phyloP scores from a whole-genome alignment of 2,797 vertebrate genomes.

The Crossoptilon crossoptilon region DNA sequence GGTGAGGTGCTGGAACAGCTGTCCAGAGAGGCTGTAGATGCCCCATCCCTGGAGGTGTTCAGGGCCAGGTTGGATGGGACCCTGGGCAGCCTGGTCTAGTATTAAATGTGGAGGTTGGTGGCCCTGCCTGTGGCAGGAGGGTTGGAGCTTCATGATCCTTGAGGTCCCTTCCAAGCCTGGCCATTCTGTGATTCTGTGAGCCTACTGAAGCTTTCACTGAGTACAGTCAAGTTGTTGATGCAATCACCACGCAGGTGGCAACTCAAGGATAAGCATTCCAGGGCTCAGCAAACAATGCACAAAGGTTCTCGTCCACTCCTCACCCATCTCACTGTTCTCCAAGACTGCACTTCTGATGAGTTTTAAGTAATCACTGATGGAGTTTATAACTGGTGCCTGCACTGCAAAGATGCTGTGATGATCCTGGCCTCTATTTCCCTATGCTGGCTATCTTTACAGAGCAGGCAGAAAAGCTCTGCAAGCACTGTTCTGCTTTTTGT shows the following conservation, averaged over 20 bases:
- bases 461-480: not conserved
- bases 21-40: no score
- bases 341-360: fast-evolving
- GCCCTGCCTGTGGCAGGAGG: no score
- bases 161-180: no score
- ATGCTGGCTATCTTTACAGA: not conserved
- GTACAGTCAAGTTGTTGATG: not conserved
- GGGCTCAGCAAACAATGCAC: not conserved
- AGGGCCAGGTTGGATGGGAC: no score
- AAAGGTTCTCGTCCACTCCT: not conserved
- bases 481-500: not conserved
- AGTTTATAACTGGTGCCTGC: not conserved
- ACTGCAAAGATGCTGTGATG: fast-evolving
- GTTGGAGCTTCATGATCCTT: no score
- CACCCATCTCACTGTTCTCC: not conserved
- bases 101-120: no score
- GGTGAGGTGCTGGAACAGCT: no score
- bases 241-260: not conserved
- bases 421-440: not conserved
- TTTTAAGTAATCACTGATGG: not conserved
- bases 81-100: no score
- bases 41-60: no score
- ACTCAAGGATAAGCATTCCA: not conserved
- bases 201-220: not conserved
- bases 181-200: not conserved